These are phyloP conservation scores for Agriopis aurantiaria DNA, from an alignment of 2,888 invertebrate species.

Conservation along the genomic window DNA sequence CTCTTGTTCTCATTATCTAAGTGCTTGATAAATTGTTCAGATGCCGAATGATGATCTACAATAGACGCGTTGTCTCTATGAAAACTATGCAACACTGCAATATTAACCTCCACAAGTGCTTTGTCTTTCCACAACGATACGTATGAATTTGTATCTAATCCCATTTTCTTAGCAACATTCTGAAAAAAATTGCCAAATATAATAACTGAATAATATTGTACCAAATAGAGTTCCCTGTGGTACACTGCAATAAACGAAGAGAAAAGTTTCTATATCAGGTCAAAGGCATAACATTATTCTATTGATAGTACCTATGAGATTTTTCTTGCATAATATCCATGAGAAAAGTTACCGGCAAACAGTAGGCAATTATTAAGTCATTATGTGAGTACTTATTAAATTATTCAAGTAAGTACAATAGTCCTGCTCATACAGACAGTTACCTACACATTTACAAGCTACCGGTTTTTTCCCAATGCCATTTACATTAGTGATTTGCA, in stretches of 20 bases:
- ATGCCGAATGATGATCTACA: slow-evolving; percentile 97
- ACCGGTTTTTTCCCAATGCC: slow-evolving; percentile 24
- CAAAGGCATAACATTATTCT: not conserved
- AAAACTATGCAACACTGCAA: slow-evolving; percentile 96
- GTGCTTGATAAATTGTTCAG: slow-evolving; percentile 98
- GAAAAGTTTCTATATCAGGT: not conserved
- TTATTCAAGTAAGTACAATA: slow-evolving; percentile 6
- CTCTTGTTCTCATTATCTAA: slow-evolving; percentile 94
- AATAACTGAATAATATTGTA: not conserved
- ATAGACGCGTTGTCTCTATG: slow-evolving; percentile 95
- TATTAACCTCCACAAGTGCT: slow-evolving; percentile 95
- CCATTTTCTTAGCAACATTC: slow-evolving; percentile 92
- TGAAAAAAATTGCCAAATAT: slow-evolving; percentile 46
- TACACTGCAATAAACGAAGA: not conserved
- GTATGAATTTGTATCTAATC: slow-evolving; percentile 93
- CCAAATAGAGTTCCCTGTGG: slow-evolving; percentile 8
- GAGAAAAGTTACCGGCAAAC: not conserved
- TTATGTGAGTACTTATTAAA: not conserved
- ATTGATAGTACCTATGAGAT: not conserved
- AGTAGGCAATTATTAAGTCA: no score
- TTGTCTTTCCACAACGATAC: slow-evolving; percentile 97
- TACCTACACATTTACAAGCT: slow-evolving; percentile 3
- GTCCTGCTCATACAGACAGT: not conserved
- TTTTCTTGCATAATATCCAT: not conserved
- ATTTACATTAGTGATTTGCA: slow-evolving; percentile 27